Percentiles rank a stretch among this genome's conserved stretches.
Evolutionary conservation across 2,888 invertebrate genomes (phyloP).

Genomic region (Drosophila mettleri): DNA sequence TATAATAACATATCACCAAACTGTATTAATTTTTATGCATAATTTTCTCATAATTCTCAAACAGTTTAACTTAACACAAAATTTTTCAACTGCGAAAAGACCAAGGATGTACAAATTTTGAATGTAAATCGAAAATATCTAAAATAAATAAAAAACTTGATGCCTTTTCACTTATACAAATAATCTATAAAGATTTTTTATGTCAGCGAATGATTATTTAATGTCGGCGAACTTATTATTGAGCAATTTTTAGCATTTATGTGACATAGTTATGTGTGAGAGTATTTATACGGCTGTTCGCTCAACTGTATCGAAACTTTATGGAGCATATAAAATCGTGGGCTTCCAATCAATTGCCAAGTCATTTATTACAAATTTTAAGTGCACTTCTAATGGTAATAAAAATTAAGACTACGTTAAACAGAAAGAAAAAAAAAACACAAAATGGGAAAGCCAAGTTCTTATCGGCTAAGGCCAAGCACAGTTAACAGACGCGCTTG

Average conservation of each 20-base stretch:
- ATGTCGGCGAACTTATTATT: constrained; percentile 15
- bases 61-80: too few species aligned
- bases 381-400: constrained; percentile 73
- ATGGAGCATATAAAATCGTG: constrained; percentile 55
- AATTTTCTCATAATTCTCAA: too few species aligned
- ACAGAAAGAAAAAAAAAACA: constrained; percentile 26
- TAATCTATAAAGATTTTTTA: constrained; percentile 41
- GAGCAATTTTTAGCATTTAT: constrained; percentile 10
- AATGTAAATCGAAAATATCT: constrained; percentile 4
- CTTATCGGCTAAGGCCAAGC: constrained; percentile 64
- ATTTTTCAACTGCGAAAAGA: not conserved
- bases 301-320: constrained; percentile 50
- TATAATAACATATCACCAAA: too few species aligned
- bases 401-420: constrained; percentile 69
- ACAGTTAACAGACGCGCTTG: constrained; percentile 54
- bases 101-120: not conserved
- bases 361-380: constrained; percentile 80
- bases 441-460: constrained; percentile 29
- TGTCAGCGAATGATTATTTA: constrained; percentile 20
- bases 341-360: constrained; percentile 75
- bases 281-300: constrained; percentile 20
- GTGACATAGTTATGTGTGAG: constrained; percentile 33
- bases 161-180: constrained; percentile 26
- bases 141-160: constrained; percentile 5
- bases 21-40: too few species aligned